Conservation (phyloP, 2,797 vertebrate species). For the Hybognathus amarus region DNA sequence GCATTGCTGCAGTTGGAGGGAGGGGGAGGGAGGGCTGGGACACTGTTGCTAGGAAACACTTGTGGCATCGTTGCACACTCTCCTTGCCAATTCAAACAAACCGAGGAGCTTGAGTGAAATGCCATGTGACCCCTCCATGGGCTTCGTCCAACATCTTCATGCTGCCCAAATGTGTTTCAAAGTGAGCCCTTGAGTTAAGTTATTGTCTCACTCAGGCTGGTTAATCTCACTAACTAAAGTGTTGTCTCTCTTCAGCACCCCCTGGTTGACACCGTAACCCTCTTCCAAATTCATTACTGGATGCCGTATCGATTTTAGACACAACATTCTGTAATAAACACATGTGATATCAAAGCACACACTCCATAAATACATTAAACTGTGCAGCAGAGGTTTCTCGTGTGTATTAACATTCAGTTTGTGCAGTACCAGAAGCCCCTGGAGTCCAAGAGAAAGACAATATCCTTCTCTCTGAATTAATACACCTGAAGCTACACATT, state of each 20-base stretch:
- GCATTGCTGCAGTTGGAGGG: slow-evolving; percentile 77
- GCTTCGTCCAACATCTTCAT: neutral
- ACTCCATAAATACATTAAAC: slow-evolving; percentile 10
- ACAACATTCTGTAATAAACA: neutral
- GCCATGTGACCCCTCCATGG: slow-evolving; percentile 55
- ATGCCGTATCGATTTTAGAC: slow-evolving; percentile 9
- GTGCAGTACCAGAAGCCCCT: slow-evolving; percentile 5
- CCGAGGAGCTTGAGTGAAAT: slow-evolving; percentile 69
- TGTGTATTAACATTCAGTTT: slow-evolving; percentile 38
- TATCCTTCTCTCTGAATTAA: slow-evolving; percentile 34
- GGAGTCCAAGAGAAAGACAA: slow-evolving; percentile 3
- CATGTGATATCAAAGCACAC: slow-evolving; percentile 12
- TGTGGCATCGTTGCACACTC: slow-evolving; percentile 73
- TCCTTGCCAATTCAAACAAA: slow-evolving; percentile 69
- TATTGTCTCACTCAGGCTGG: slow-evolving; percentile 33
- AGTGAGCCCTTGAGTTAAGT: neutral
- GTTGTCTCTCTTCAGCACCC: slow-evolving; percentile 23
- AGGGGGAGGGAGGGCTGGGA: slow-evolving; percentile 56
- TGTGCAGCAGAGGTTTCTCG: slow-evolving; percentile 7
- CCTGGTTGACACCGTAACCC: slow-evolving; percentile 36
- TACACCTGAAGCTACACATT: slow-evolving; percentile 10
- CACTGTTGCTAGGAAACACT: slow-evolving; percentile 87
- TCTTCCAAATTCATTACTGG: slow-evolving; percentile 5
- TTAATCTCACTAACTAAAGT: slow-evolving; percentile 58
- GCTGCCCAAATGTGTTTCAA: slow-evolving; percentile 5